These are phyloP conservation scores for Channallabes apus DNA, from an alignment of 2,797 vertebrate species.

Conservation along the genomic window DNA sequence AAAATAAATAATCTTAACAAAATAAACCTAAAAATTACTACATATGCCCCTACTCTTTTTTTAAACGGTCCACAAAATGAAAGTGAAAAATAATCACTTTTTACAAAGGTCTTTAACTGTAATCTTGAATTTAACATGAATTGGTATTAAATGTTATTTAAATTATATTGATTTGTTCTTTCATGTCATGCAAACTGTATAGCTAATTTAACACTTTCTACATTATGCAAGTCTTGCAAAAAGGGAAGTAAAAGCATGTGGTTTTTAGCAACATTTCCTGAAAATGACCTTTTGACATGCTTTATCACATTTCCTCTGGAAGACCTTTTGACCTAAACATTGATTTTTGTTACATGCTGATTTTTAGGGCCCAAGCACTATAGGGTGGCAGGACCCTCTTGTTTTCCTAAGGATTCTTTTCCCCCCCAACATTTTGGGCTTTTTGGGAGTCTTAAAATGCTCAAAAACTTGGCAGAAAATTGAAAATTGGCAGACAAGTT, in stretches of 20 bases:
- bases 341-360: neutral
- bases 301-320: constrained; percentile 15
- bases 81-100: neutral
- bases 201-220: constrained; percentile 23
- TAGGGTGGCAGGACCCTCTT: no score
- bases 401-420: no score
- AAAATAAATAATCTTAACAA: neutral
- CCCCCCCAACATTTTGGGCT: no score
- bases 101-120: no score
- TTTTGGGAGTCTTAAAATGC: no score
- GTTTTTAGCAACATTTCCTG: constrained; percentile 11
- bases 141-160: neutral
- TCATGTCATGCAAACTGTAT: neutral
- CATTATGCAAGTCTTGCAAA: constrained; percentile 6
- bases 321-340: neutral
- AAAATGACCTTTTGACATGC: constrained; percentile 13
- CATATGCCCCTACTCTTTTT: neutral
- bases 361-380: neutral
- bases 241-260: constrained; percentile 10
- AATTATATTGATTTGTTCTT: neutral
- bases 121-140: neutral
- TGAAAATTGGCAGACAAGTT: no score
- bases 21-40: neutral
- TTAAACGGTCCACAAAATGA: neutral
- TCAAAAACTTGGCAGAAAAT: no score